Conservation (phyloP, 2,797 vertebrate species). For the Streptopelia turtur region DNA sequence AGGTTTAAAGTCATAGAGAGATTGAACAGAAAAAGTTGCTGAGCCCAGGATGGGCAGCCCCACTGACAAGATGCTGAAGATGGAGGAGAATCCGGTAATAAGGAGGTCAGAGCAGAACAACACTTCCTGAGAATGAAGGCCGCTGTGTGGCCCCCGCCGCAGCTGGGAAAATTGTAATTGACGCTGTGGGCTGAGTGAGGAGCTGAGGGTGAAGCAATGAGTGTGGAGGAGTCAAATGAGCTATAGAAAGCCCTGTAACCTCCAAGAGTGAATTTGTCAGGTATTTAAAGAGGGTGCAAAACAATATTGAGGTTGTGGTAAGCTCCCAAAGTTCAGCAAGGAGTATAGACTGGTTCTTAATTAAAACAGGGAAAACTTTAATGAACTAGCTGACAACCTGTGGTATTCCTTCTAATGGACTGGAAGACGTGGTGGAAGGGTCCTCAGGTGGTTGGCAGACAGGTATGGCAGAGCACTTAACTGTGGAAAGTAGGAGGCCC, state of each 20-base stretch:
- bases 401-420: neutral
- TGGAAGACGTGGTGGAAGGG: neutral
- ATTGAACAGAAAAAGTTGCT: neutral
- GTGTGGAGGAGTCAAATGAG: neutral
- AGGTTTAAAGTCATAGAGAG: neutral
- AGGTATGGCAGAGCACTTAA: neutral
- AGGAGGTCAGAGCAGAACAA: neutral
- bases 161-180: neutral
- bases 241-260: neutral
- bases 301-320: neutral
- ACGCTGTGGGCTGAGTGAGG: neutral
- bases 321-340: neutral
- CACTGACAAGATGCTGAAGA: accelerated
- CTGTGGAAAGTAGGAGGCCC: accelerated
- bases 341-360: neutral
- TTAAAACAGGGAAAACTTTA: neutral
- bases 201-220: neutral
- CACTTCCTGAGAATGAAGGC: accelerated
- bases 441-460: neutral
- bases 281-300: neutral
- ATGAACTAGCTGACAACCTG: neutral
- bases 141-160: neutral
- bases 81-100: accelerated
- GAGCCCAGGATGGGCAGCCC: neutral
- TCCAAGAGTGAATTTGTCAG: neutral